These are phyloP conservation scores for Diachasmimorpha longicaudata DNA, from an alignment of 1,140 invertebrate species.

Conservation along the genomic window DNA sequence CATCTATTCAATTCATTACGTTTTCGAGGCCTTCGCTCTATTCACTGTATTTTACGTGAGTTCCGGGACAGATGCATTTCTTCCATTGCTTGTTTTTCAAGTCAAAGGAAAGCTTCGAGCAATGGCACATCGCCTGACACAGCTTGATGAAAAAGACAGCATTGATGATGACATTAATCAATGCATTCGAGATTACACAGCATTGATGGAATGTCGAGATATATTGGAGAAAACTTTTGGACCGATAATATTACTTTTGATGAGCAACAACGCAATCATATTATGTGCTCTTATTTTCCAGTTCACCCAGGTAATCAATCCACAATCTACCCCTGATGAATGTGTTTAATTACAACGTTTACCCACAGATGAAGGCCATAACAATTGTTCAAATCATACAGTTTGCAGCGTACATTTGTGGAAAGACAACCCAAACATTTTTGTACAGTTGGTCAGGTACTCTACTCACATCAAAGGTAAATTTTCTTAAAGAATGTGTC, in stretches of 20 bases:
- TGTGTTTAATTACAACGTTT: neutral
- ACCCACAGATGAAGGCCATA: slow-evolving; percentile 7
- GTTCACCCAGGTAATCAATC: neutral
- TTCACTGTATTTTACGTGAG: neutral
- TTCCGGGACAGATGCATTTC: slow-evolving; percentile 4
- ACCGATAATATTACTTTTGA: slow-evolving; percentile 3
- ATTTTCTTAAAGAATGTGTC: neutral
- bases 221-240: slow-evolving; percentile 25
- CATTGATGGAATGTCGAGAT: slow-evolving; percentile 7
- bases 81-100: slow-evolving; percentile 13
- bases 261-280: slow-evolving; percentile 15
- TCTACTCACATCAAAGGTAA: slow-evolving; percentile 19
- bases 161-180: neutral
- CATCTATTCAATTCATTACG: neutral
- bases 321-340: neutral
- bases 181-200: neutral
- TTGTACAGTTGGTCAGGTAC: slow-evolving; percentile 17
- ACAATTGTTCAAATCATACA: slow-evolving; percentile 1
- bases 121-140: slow-evolving; percentile 3
- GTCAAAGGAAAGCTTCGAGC: slow-evolving; percentile 4
- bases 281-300: slow-evolving; percentile 22
- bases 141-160: neutral
- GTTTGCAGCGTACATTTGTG: slow-evolving; percentile 8
- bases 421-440: slow-evolving; percentile 20
- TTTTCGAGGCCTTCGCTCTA: slow-evolving; percentile 7